A percentile compares a stretch with the other conserved stretches of the same genome.
phyloP scores from a whole-genome alignment of 2,888 invertebrate genomes.

The Hetaerina titia region DNA sequence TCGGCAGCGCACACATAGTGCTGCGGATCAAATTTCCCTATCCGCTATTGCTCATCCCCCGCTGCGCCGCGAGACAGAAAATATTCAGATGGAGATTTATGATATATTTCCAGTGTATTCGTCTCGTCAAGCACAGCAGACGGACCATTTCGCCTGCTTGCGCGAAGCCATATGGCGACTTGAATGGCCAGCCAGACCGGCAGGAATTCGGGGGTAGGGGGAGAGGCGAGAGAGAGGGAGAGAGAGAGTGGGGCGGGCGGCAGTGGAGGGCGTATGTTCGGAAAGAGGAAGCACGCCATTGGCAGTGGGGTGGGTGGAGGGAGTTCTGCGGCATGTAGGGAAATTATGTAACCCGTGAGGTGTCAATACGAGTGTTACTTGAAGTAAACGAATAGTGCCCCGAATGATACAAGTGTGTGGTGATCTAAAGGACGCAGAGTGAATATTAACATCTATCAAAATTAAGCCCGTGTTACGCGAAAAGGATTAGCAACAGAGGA shows the following conservation, averaged over 20 bases:
- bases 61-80: conserved; percentile 16
- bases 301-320: background rate
- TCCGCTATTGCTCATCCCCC: conserved; percentile 28
- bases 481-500: background rate
- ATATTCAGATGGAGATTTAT: conserved; percentile 52
- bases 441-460: background rate
- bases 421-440: background rate
- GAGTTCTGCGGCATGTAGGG: background rate
- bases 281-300: background rate
- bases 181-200: conserved; percentile 61
- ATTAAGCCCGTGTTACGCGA: background rate
- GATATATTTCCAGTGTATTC: conserved; percentile 60
- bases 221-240: background rate
- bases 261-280: background rate
- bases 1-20: background rate
- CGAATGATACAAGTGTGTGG: background rate
- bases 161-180: conserved; percentile 61
- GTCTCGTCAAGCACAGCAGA: conserved; percentile 54
- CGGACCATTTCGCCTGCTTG: conserved; percentile 53
- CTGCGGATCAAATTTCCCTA: conserved; percentile 48
- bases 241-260: background rate
- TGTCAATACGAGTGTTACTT: background rate
- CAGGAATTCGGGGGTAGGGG: conserved; percentile 41
- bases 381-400: background rate
- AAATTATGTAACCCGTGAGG: background rate